Percentiles rank a stretch among this genome's conserved stretches.
phyloP scores from a whole-genome alignment of 2,888 invertebrate species.

The Coecobrya sp. region DNA sequence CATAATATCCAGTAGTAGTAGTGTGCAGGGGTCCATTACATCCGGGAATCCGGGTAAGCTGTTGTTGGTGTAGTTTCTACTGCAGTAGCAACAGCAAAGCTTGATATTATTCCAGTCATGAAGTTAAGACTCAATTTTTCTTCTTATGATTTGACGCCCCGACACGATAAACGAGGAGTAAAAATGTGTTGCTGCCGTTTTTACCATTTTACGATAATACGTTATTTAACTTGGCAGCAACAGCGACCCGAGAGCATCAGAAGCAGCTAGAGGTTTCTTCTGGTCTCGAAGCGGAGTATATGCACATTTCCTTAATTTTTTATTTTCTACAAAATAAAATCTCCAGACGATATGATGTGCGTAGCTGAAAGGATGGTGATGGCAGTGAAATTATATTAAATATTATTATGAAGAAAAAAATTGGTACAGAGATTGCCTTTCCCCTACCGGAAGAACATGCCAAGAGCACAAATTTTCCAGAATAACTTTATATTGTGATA shows the following conservation, averaged over 20 bases:
- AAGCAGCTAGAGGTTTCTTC: background rate
- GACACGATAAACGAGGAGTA: conserved; percentile 42
- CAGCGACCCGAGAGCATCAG: background rate
- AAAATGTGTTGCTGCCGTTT: conserved; percentile 47
- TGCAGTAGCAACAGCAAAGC: background rate
- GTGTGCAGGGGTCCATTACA: conserved; percentile 12
- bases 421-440: conserved; percentile 21
- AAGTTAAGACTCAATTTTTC: conserved; percentile 54
- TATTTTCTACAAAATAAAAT: background rate
- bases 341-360: background rate
- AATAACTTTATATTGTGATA: conserved; percentile 34
- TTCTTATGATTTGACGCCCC: conserved; percentile 40
- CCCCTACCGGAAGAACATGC: background rate
- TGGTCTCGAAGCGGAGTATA: background rate
- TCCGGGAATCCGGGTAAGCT: background rate
- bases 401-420: conserved; percentile 16
- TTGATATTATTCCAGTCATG: conserved; percentile 52
- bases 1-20: background rate
- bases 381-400: conserved; percentile 27
- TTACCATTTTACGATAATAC: conserved; percentile 31
- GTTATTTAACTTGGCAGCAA: background rate
- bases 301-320: conserved; percentile 7
- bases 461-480: background rate
- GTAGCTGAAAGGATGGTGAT: conserved; percentile 14
- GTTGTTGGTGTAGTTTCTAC: background rate